These are phyloP conservation scores for Pristionchus fissidentatus DNA, from an alignment of 2,888 invertebrate species.

Conservation along the genomic window DNA sequence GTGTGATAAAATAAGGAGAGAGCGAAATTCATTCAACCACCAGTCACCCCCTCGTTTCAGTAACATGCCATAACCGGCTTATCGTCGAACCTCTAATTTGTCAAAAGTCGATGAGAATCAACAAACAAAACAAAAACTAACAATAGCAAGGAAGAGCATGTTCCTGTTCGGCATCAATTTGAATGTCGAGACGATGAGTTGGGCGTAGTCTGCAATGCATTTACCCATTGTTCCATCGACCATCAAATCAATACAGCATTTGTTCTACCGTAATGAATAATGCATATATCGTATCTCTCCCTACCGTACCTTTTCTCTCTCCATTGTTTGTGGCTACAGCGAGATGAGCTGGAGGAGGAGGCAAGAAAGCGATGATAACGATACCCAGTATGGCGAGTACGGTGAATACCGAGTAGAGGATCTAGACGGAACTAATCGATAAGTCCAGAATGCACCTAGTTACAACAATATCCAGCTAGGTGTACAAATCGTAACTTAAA, in stretches of 20 bases:
- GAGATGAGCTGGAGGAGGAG: constrained; percentile 62
- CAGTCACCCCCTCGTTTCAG: too few species aligned
- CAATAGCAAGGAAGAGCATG: constrained; percentile 63
- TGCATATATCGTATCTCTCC: neutral
- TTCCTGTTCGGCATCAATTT: constrained; percentile 62
- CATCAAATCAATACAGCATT: constrained; percentile 12
- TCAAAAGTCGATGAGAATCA: too few species aligned
- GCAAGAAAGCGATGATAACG: constrained; percentile 77
- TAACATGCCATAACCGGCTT: too few species aligned
- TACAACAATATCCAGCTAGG: neutral
- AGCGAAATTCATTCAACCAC: too few species aligned
- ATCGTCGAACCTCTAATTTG: too few species aligned
- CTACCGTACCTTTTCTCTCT: constrained; percentile 38
- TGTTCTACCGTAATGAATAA: neutral
- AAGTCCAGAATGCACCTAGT: neutral
- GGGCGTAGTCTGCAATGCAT: constrained; percentile 47
- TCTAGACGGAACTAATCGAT: constrained; percentile 77
- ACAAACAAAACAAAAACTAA: constrained; percentile 34
- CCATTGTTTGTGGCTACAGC: neutral
- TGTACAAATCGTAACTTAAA: neutral
- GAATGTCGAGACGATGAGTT: constrained; percentile 55
- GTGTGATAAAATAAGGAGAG: neutral
- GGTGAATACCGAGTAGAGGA: constrained; percentile 87
- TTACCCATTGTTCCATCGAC: neutral
- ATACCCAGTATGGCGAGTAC: constrained; percentile 83